Conservation (phyloP, 2,113 vertebrate genomes). For the Trogon melanurus region DNA sequence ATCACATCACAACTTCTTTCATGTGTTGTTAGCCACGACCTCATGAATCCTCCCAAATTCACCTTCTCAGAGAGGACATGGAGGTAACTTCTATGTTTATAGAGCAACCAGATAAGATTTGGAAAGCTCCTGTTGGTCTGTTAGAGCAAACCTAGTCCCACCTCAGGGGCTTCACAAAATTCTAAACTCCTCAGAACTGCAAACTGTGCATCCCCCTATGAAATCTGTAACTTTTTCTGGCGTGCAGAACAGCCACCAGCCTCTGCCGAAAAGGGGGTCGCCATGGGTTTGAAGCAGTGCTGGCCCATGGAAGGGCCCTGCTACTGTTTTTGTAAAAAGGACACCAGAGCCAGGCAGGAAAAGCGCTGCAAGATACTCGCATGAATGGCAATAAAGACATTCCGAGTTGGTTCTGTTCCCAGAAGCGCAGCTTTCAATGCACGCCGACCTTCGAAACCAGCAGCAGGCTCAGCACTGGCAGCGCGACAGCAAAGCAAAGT, state of each 20-base stretch:
- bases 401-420: neutral
- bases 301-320: neutral
- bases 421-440: neutral
- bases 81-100: neutral
- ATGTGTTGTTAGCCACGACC: fast-evolving
- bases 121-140: neutral
- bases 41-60: neutral
- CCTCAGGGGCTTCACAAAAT: neutral
- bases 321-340: neutral
- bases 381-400: neutral
- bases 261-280: neutral
- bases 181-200: neutral
- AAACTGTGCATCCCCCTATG: neutral
- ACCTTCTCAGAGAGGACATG: neutral
- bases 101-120: neutral
- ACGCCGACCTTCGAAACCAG: neutral
- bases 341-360: neutral
- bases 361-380: neutral
- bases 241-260: neutral
- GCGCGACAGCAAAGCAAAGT: neutral
- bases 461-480: neutral
- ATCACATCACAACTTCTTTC: neutral
- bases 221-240: neutral
- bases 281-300: fast-evolving
- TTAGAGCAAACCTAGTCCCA: neutral